These are phyloP conservation scores for Acanthosoma haemorrhoidale DNA, from an alignment of 2,888 invertebrate genomes.

Conservation along the genomic window DNA sequence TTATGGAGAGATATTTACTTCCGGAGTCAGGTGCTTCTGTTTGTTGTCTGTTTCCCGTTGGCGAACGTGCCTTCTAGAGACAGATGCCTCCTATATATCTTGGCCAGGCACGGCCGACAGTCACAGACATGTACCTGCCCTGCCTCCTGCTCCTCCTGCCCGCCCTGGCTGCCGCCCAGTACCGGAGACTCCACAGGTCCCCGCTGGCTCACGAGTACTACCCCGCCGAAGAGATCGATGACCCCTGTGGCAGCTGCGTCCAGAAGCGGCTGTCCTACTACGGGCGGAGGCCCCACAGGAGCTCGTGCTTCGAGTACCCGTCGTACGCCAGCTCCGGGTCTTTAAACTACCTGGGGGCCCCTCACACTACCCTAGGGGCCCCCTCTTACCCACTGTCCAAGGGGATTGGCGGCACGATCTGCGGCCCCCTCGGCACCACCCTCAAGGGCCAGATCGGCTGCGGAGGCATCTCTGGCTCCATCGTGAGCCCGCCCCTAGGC, in stretches of 20 bases:
- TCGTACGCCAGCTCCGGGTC: not conserved
- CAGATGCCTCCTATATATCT: not conserved
- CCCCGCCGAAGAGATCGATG: not conserved
- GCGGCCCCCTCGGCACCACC: constrained; percentile 11
- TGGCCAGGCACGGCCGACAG: too few species aligned
- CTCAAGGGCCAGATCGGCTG: constrained; percentile 11
- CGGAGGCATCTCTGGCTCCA: not conserved
- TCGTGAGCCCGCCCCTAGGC: not conserved
- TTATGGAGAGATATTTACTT: not conserved
- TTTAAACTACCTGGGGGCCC: not conserved
- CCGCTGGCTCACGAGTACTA: not conserved
- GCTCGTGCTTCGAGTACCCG: not conserved
- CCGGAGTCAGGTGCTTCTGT: not conserved
- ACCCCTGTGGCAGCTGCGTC: not conserved
- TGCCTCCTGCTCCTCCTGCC: not conserved
- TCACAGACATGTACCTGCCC: not conserved
- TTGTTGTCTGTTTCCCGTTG: not conserved
- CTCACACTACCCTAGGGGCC: not conserved
- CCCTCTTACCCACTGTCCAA: not conserved
- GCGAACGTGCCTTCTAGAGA: not conserved
- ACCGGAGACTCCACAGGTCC: not conserved
- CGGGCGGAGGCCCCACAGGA: not conserved
- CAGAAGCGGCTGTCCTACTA: not conserved
- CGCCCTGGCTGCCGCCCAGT: not conserved
- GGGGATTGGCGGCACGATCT: not conserved